These are phyloP conservation scores for Oreochromis spilurus DNA, from an alignment of 2,113 vertebrate species.

Conservation along the genomic window DNA sequence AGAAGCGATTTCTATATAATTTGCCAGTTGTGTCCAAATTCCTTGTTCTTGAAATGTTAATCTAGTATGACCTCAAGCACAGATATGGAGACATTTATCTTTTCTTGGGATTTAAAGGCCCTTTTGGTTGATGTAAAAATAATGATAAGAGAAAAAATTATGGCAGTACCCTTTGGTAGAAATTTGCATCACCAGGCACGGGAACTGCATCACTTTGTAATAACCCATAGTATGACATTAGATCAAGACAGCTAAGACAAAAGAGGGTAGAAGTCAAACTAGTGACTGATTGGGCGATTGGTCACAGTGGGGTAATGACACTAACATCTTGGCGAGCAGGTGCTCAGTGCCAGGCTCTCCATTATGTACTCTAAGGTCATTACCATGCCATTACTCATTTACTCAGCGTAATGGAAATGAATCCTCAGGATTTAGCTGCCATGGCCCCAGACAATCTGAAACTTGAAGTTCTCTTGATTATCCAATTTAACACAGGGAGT, in stretches of 20 bases:
- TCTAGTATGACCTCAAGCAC: not conserved
- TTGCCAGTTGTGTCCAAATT: not conserved
- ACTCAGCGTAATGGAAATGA: slow-evolving; percentile 33
- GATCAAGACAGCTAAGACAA: not conserved
- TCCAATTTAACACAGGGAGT: not conserved
- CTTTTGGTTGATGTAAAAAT: not conserved
- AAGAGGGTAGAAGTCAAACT: slow-evolving; percentile 10
- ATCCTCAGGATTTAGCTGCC: slow-evolving; percentile 19
- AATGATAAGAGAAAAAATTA: not conserved
- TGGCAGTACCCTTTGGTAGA: not conserved
- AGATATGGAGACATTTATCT: not conserved
- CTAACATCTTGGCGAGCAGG: slow-evolving; percentile 49
- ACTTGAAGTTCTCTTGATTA: not conserved
- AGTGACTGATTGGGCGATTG: slow-evolving; percentile 44
- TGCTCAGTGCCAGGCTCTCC: slow-evolving; percentile 41
- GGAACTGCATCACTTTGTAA: not conserved
- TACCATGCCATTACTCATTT: slow-evolving; percentile 45
- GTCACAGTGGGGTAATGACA: slow-evolving; percentile 27
- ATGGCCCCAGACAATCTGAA: not conserved
- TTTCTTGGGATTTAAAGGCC: not conserved
- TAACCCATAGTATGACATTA: not conserved
- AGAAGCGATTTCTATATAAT: not conserved
- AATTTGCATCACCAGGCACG: not conserved
- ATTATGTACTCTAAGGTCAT: slow-evolving; percentile 51
- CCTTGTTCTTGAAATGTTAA: not conserved